These are phyloP conservation scores for Cataglyphis livida DNA, from an alignment of 2,888 invertebrate species.

Conservation along the genomic window DNA sequence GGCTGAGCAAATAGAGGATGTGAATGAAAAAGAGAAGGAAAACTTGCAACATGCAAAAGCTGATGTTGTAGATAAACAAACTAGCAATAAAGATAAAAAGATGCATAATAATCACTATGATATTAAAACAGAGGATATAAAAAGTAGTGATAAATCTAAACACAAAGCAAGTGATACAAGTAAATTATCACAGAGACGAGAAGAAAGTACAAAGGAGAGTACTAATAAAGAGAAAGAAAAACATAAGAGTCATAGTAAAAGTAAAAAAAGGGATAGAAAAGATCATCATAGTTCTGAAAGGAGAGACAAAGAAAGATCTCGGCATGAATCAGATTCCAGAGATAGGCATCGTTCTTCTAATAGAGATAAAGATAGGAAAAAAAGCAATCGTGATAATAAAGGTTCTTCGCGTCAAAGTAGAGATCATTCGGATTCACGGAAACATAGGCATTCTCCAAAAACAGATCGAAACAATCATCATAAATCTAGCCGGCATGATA, in stretches of 20 bases:
- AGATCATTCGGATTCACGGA: slow-evolving; percentile 58
- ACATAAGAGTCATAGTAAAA: slow-evolving; percentile 50
- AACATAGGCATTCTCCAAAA: slow-evolving; percentile 52
- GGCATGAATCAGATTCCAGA: slow-evolving; percentile 55
- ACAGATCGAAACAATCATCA: slow-evolving; percentile 67
- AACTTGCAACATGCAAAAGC: slow-evolving; percentile 25
- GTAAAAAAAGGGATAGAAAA: slow-evolving; percentile 55
- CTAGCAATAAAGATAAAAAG: slow-evolving; percentile 56
- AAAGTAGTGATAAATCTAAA: slow-evolving; percentile 59
- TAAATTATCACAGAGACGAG: not conserved
- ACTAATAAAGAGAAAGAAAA: slow-evolving; percentile 44
- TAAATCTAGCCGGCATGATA: slow-evolving; percentile 75
- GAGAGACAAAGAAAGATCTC: slow-evolving; percentile 52
- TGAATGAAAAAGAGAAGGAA: slow-evolving; percentile 57
- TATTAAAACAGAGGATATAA: slow-evolving; percentile 39
- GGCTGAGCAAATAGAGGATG: slow-evolving; percentile 85
- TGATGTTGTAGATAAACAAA: slow-evolving; percentile 44
- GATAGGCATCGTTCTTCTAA: slow-evolving; percentile 62
- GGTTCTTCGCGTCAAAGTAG: slow-evolving; percentile 62
- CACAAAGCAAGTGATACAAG: slow-evolving; percentile 29
- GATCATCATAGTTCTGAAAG: slow-evolving; percentile 64
- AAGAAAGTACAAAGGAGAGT: slow-evolving; percentile 28
- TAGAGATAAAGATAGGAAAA: slow-evolving; percentile 51
- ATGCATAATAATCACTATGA: slow-evolving; percentile 51
- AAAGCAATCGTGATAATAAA: slow-evolving; percentile 47